Conservation (phyloP, 2,888 invertebrate genomes). For the Plebejus argus region DNA sequence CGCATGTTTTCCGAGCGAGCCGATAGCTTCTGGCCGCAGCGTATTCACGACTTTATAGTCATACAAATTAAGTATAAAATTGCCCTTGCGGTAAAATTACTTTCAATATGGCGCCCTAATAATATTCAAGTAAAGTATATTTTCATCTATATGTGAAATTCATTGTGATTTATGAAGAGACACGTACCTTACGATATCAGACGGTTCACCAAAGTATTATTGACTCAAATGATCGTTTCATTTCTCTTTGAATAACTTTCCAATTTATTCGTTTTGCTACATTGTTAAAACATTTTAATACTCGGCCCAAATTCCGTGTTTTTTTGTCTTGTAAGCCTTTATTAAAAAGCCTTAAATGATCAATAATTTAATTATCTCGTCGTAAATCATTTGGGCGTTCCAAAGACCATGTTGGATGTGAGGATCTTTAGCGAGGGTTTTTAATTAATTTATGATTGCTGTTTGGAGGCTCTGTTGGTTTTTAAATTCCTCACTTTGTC, state of each 20-base stretch:
- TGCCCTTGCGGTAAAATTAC: too few species aligned
- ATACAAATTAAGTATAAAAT: too few species aligned
- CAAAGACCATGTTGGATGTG: conserved; percentile 6
- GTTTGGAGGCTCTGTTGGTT: conserved; percentile 20
- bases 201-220: too few species aligned
- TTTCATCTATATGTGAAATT: not conserved
- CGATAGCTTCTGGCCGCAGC: too few species aligned
- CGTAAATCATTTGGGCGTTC: conserved; percentile 33
- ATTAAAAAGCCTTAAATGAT: not conserved
- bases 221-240: not conserved
- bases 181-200: not conserved
- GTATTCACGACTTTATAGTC: too few species aligned
- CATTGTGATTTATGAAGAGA: not conserved
- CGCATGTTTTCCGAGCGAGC: too few species aligned
- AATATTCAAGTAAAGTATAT: not conserved
- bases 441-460: conserved; percentile 49
- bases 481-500: not conserved
- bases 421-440: conserved; percentile 43
- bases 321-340: conserved; percentile 8
- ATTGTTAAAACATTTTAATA: not conserved
- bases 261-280: not conserved
- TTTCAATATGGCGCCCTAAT: not conserved
- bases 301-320: not conserved
- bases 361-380: conserved; percentile 14
- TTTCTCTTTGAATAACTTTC: not conserved